Conservation (phyloP, 2,888 invertebrate species). For the Brachynemurus nebulosus region DNA sequence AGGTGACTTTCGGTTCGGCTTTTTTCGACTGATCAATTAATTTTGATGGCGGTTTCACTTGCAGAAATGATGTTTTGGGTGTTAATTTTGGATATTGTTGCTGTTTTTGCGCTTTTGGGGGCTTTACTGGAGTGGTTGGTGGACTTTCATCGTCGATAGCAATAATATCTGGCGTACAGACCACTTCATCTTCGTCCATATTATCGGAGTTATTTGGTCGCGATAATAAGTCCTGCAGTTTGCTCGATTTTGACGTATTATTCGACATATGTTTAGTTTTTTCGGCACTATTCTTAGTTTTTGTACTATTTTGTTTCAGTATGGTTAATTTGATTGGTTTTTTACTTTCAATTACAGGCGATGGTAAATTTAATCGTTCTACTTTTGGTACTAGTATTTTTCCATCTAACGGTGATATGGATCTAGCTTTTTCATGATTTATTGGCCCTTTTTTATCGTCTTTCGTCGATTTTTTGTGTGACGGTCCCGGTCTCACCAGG, state of each 20-base stretch:
- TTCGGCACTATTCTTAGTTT: no score
- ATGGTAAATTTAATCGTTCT: no score
- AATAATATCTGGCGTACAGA: slow-evolving; percentile 28
- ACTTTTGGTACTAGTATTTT: no score
- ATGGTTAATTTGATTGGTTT: no score
- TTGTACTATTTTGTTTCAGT: no score
- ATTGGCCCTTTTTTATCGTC: no score
- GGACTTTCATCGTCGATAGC: slow-evolving; percentile 6
- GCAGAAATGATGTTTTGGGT: slow-evolving; percentile 16
- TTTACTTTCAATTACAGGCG: no score
- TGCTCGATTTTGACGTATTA: background rate
- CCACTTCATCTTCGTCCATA: slow-evolving; percentile 38
- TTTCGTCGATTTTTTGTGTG: no score
- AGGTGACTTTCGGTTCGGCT: background rate
- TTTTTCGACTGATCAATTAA: slow-evolving; percentile 1
- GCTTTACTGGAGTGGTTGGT: background rate
- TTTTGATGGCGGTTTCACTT: slow-evolving; percentile 25
- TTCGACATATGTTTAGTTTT: background rate
- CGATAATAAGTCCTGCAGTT: slow-evolving; percentile 24
- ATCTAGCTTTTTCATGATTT: no score
- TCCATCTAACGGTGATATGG: no score
- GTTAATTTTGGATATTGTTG: background rate
- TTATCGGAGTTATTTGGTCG: slow-evolving; percentile 6
- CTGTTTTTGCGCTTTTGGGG: no score
- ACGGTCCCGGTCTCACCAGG: no score